Conservation (phyloP, 1,140 invertebrate species). For the Chironomus striatipennis region DNA sequence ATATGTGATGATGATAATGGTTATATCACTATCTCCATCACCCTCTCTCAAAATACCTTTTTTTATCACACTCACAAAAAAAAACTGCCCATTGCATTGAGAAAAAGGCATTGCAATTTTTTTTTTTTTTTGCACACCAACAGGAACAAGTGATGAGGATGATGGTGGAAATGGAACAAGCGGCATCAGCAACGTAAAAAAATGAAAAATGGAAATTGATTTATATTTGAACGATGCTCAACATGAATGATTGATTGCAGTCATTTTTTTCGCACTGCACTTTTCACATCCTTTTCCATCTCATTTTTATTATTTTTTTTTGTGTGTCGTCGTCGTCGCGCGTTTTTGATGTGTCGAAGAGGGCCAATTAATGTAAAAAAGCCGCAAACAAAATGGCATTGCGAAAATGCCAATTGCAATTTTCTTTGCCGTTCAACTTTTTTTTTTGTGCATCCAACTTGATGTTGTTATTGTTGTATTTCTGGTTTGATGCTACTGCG, state of each 20-base stretch:
- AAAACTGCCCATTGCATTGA: too few relatives aligned
- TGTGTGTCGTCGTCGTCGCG: not conserved
- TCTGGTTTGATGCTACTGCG: not conserved
- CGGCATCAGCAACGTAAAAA: not conserved
- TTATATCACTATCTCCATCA: not conserved
- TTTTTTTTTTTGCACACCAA: too few relatives aligned
- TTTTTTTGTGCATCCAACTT: not conserved
- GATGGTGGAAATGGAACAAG: not conserved
- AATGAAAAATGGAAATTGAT: constrained; percentile 20
- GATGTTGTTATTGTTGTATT: not conserved
- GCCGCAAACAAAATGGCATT: constrained; percentile 6
- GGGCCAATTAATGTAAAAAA: constrained; percentile 16
- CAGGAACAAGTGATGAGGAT: too few relatives aligned
- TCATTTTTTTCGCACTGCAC: constrained; percentile 18
- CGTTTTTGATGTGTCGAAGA: constrained; percentile 17
- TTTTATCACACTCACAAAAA: too few relatives aligned
- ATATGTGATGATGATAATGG: not conserved
- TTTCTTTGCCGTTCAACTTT: too few relatives aligned
- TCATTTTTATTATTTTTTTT: not conserved
- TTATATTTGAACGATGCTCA: constrained; percentile 23
- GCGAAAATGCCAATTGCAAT: constrained; percentile 1
- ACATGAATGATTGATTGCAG: constrained; percentile 23
- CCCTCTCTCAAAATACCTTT: too few relatives aligned
- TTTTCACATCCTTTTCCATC: not conserved
- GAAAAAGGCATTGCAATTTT: too few relatives aligned